Evolutionary conservation across 2,113 vertebrate genomes (phyloP).

Genomic region (Corythoichthys haematopterus): DNA sequence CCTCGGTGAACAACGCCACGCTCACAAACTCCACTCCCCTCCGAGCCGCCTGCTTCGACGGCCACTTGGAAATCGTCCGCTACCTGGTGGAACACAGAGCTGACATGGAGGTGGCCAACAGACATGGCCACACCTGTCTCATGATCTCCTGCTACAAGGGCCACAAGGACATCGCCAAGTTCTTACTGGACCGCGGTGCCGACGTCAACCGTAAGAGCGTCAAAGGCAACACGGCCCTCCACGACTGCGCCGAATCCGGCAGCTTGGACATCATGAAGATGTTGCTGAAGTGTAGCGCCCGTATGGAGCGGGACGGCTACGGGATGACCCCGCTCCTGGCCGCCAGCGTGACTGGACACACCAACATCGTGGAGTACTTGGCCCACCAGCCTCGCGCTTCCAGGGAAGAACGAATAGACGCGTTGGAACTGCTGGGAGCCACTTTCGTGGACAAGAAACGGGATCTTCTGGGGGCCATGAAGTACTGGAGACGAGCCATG

Average conservation of each 20-base stretch:
- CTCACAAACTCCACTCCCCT: slow-evolving; percentile 93
- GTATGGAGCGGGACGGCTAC: slow-evolving; percentile 90
- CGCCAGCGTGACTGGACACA: slow-evolving; percentile 90
- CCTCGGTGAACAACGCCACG: slow-evolving; percentile 90
- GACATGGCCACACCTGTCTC: slow-evolving; percentile 93
- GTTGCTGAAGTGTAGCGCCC: slow-evolving; percentile 81
- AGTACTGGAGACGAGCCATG: slow-evolving; percentile 89
- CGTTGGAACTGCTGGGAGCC: slow-evolving; percentile 86
- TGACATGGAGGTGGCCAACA: slow-evolving; percentile 92
- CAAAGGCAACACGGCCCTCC: slow-evolving; percentile 91
- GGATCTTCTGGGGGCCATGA: slow-evolving; percentile 85
- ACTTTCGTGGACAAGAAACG: slow-evolving; percentile 95
- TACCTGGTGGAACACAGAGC: slow-evolving; percentile 89
- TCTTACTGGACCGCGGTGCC: slow-evolving; percentile 85
- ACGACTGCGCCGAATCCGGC: slow-evolving; percentile 91
- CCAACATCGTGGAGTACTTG: slow-evolving; percentile 93
- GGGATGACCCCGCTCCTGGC: slow-evolving; percentile 94
- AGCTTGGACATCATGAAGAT: slow-evolving; percentile 95
- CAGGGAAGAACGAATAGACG: slow-evolving; percentile 81
- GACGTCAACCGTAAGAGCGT: slow-evolving; percentile 91
- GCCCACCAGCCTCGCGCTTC: slow-evolving; percentile 71
- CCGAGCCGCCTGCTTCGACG: slow-evolving; percentile 91
- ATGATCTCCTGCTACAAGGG: slow-evolving; percentile 98
- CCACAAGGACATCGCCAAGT: slow-evolving; percentile 89
- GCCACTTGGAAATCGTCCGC: slow-evolving; percentile 90